A percentile compares a stretch with the other conserved stretches of the same genome.
phyloP scores from a whole-genome alignment of 2,888 invertebrate genomes.

The Tinea trinotella region DNA sequence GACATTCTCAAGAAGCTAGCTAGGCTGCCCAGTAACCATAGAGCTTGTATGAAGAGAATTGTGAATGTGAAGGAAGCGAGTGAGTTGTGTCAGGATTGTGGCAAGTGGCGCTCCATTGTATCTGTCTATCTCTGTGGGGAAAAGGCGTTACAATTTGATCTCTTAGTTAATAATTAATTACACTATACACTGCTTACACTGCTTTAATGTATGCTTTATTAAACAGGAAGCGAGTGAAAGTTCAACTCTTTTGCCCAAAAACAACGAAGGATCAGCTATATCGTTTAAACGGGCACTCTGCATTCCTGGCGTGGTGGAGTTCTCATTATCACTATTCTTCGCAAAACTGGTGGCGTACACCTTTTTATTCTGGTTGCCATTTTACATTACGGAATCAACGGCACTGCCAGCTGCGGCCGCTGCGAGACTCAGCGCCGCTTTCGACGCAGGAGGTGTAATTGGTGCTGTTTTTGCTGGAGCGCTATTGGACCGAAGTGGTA shows the following conservation, averaged over 20 bases:
- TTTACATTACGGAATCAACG: conserved; percentile 78
- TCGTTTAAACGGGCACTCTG: conserved; percentile 82
- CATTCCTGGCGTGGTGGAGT: conserved; percentile 95
- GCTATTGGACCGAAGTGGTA: conserved; percentile 85
- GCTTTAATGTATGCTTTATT: background rate
- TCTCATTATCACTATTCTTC: conserved; percentile 93
- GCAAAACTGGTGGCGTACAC: conserved; percentile 97
- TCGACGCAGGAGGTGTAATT: conserved; percentile 91
- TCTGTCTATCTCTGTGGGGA: too few relatives aligned
- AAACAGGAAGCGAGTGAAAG: conserved; percentile 36
- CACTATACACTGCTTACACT: background rate
- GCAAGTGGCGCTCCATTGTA: too few relatives aligned
- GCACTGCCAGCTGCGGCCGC: conserved; percentile 61
- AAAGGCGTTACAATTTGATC: too few relatives aligned
- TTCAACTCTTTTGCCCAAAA: conserved; percentile 67
- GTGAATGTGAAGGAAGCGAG: too few relatives aligned
- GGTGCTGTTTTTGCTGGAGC: conserved; percentile 93
- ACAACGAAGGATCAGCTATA: conserved; percentile 75
- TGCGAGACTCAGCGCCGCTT: conserved; percentile 77
- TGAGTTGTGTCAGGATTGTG: too few relatives aligned
- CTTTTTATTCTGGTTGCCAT: conserved; percentile 96
- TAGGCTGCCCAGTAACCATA: too few relatives aligned
- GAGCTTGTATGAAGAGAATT: too few relatives aligned
- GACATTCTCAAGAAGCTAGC: too few relatives aligned
- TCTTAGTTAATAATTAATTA: too few relatives aligned